Conservation (phyloP, 1,140 invertebrate species). For the Neodiprion virginianus region DNA sequence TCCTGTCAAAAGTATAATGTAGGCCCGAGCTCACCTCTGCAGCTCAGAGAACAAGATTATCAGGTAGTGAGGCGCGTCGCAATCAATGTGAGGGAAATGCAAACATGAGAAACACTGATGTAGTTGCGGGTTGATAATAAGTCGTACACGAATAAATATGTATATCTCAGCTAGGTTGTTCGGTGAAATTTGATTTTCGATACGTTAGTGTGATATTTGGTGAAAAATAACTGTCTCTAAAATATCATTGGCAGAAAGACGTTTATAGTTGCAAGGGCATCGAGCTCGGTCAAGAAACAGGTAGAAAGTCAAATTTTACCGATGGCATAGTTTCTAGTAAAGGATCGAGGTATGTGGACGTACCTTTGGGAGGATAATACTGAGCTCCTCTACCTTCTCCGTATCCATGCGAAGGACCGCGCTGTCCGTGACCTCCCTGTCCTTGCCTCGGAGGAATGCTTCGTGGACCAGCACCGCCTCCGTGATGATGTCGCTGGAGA, state of each 20-base stretch:
- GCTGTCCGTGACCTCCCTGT: constrained; percentile 42
- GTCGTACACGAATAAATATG: constrained; percentile 27
- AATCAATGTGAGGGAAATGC: constrained; percentile 59
- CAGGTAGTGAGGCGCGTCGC: constrained; percentile 57
- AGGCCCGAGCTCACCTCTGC: constrained; percentile 62
- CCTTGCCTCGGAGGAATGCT: constrained; percentile 60
- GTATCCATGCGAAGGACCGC: constrained; percentile 72
- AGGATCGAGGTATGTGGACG: neutral
- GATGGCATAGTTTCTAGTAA: neutral
- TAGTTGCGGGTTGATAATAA: constrained; percentile 46
- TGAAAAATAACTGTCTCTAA: too few species aligned
- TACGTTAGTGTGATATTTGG: too few species aligned
- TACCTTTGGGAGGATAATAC: constrained; percentile 77
- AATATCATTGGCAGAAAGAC: too few species aligned
- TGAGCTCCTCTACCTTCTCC: constrained; percentile 75
- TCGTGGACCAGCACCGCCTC: constrained; percentile 59
- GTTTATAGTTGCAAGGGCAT: too few species aligned
- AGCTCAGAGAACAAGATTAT: constrained; percentile 60
- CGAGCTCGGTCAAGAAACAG: neutral
- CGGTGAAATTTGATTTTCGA: neutral
- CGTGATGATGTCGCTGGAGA: constrained; percentile 57
- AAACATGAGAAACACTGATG: constrained; percentile 58
- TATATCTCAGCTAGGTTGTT: neutral
- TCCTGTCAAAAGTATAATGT: constrained; percentile 40
- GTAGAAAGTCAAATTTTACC: neutral